These are phyloP conservation scores for Ectobius pallidus DNA, from an alignment of 2,888 invertebrate species.

Conservation along the genomic window DNA sequence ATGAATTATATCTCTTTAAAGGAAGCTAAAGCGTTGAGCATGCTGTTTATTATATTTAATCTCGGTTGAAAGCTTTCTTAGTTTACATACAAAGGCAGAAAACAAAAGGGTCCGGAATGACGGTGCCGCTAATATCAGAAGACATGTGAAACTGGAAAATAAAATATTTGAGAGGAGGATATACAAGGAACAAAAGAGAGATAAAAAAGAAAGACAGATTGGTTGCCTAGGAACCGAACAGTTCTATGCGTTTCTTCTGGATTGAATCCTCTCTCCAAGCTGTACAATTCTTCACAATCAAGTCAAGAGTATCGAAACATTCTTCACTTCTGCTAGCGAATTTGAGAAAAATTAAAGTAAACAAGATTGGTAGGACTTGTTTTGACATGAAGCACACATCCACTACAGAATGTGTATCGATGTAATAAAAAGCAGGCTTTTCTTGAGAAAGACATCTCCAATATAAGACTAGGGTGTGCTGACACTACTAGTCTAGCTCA, in stretches of 20 bases:
- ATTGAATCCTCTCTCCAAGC: neutral
- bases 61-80: slow-evolving; percentile 17
- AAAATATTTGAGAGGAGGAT: neutral
- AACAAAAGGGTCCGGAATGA: neutral
- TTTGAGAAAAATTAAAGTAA: neutral
- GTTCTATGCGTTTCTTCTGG: neutral
- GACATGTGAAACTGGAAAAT: neutral
- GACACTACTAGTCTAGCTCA: too few species aligned
- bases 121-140: neutral
- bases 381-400: neutral
- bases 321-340: neutral
- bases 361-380: neutral
- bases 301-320: neutral
- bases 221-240: neutral
- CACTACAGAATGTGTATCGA: neutral
- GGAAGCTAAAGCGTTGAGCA: too few species aligned
- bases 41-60: too few species aligned
- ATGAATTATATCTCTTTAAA: too few species aligned
- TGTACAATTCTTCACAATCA: slow-evolving; percentile 1
- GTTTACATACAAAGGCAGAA: neutral
- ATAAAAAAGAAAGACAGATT: neutral
- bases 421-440: neutral
- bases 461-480: too few species aligned
- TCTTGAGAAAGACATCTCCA: neutral
- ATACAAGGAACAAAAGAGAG: neutral